Evolutionary conservation across 2,113 vertebrate genomes (phyloP).

Genomic region (Gnathonemus longibarbis): DNA sequence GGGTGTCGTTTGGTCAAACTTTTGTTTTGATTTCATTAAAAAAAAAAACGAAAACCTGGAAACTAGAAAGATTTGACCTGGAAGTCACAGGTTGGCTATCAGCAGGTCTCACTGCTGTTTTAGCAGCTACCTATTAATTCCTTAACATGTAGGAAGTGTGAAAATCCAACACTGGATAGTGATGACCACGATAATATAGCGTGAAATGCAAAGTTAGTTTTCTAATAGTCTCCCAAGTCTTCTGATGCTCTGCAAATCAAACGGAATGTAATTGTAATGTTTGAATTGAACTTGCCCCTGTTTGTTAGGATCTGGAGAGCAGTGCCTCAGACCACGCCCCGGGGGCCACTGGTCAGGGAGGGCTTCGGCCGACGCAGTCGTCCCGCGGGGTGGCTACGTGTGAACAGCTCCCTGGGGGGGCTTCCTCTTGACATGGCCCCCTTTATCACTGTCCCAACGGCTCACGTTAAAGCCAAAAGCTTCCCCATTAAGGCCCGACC

Average conservation of each 20-base stretch:
- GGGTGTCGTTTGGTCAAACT: neutral
- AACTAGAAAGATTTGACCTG: neutral
- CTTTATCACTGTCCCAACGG: constrained; percentile 50
- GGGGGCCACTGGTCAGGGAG: neutral
- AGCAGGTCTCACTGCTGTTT: neutral
- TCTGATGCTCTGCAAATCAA: neutral
- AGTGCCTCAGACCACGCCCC: neutral
- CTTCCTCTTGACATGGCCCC: constrained; percentile 49
- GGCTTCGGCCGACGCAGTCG: neutral
- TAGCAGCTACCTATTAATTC: neutral
- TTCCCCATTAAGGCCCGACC: constrained; percentile 49
- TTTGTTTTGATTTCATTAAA: neutral
- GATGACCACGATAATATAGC: neutral
- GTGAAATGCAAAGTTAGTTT: neutral
- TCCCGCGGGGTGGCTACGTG: constrained; percentile 50
- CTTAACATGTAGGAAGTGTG: neutral
- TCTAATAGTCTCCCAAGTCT: neutral
- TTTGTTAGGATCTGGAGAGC: neutral
- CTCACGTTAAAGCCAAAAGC: constrained; percentile 60
- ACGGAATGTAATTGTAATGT: neutral
- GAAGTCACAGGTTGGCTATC: neutral
- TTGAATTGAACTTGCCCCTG: neutral
- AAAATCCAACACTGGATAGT: neutral
- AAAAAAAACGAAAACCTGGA: neutral
- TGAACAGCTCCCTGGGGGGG: constrained; percentile 60